Conservation (phyloP, 2,113 vertebrate species). For the Sinocyclocheilus maitianheensis region DNA sequence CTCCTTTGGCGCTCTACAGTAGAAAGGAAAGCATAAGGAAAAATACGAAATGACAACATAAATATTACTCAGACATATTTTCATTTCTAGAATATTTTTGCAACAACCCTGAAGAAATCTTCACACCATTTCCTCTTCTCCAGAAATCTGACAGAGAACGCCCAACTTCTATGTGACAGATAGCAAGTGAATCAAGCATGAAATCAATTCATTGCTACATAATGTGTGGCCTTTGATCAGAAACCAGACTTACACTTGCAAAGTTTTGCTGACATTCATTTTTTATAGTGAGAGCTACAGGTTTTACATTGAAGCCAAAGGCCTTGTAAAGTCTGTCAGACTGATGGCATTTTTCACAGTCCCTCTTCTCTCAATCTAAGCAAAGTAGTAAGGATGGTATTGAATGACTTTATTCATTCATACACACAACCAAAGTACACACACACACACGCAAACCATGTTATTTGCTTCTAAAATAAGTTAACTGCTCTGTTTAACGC, state of each 20-base stretch:
- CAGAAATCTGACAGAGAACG: not conserved
- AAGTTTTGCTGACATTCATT: constrained; percentile 6
- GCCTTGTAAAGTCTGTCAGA: not conserved
- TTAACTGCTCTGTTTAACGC: not conserved
- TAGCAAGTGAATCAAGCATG: not conserved
- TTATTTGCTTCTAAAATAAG: not conserved
- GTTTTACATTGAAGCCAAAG: not conserved
- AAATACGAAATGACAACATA: not conserved
- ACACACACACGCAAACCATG: not conserved
- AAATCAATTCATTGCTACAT: not conserved
- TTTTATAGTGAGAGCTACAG: not conserved
- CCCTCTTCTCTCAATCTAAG: not conserved
- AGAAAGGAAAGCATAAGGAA: not conserved
- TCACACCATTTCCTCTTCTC: not conserved
- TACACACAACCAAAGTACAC: not conserved
- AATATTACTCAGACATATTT: not conserved
- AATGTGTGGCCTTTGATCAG: not conserved
- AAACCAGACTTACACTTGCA: not conserved
- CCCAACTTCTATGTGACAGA: not conserved
- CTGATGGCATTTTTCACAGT: not conserved
- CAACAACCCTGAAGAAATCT: not conserved
- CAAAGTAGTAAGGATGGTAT: too few relatives aligned
- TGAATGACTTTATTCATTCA: not conserved
- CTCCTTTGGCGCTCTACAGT: not conserved
- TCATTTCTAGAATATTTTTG: not conserved